A percentile compares a stretch with the other conserved stretches of the same genome.
These are phyloP conservation scores for Brachionus sp. DNA, from an alignment of 1,140 invertebrate species.

Conservation along the genomic window DNA sequence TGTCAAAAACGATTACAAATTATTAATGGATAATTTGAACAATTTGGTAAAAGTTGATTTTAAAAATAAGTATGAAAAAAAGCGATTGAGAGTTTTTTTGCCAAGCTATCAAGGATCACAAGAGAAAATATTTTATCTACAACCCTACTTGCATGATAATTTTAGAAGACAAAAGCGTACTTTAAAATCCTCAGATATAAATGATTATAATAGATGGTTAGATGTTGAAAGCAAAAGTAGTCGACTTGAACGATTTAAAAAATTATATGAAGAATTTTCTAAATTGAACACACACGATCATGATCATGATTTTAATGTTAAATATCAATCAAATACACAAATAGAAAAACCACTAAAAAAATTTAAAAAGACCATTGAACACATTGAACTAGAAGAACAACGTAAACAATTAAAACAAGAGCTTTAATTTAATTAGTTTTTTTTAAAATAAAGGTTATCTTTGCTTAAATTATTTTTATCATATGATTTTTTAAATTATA, in stretches of 20 bases:
- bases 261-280: slow-evolving; percentile 29
- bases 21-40: neutral
- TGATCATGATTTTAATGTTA: neutral
- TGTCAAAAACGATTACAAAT: neutral
- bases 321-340: neutral
- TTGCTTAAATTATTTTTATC: neutral
- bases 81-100: neutral
- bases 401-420: neutral
- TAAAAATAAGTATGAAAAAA: neutral
- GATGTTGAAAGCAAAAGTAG: slow-evolving; percentile 1
- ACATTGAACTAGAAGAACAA: slow-evolving; percentile 31
- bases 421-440: neutral
- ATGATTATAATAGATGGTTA: slow-evolving; percentile 26
- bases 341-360: neutral
- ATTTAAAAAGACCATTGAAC: slow-evolving; percentile 8
- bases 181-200: neutral
- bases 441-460: neutral
- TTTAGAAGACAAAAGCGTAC: neutral
- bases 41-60: neutral
- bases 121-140: neutral
- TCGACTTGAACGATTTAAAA: slow-evolving; percentile 8
- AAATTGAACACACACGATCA: neutral
- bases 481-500: neutral
- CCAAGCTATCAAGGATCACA: slow-evolving; percentile 1
- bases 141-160: neutral